Conservation (phyloP, 53 echinoderm and acorn worm genomes). For the Glandiceps talaboti region DNA sequence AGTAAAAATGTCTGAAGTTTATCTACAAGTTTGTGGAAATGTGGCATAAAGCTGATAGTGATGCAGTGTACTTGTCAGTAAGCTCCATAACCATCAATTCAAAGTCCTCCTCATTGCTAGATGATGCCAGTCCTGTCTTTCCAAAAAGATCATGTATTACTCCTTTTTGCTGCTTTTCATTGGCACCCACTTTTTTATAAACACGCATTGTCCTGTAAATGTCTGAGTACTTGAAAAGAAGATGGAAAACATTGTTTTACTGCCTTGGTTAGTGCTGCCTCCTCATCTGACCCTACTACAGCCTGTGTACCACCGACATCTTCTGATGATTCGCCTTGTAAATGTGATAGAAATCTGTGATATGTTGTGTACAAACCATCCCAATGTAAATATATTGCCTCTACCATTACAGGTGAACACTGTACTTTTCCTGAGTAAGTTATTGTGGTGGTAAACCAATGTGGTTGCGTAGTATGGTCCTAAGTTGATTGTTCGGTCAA, state of each 20-base stretch:
- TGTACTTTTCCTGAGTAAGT: no score
- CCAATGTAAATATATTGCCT: neutral
- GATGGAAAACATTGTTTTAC: no score
- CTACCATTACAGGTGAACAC: neutral
- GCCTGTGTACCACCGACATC: no score
- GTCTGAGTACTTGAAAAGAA: no score
- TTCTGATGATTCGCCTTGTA: neutral
- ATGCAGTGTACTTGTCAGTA: neutral
- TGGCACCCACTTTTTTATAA: no score
- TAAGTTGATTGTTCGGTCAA: no score
- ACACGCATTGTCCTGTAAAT: no score
- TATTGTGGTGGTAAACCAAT: no score
- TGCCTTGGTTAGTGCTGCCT: no score
- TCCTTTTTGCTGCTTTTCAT: no score
- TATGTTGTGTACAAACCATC: neutral
- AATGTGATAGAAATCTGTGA: neutral
- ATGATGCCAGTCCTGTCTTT: neutral
- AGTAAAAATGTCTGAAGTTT: neutral
- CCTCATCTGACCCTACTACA: no score
- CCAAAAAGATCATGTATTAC: neutral
- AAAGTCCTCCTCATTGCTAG: neutral
- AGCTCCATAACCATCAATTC: neutral
- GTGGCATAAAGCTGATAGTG: neutral
- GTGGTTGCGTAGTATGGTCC: neutral
- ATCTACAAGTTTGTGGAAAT: neutral